Base-by-base conservation (phyloP, 2,797 vertebrate genomes). In the Sebastes steindachneri region DNA sequence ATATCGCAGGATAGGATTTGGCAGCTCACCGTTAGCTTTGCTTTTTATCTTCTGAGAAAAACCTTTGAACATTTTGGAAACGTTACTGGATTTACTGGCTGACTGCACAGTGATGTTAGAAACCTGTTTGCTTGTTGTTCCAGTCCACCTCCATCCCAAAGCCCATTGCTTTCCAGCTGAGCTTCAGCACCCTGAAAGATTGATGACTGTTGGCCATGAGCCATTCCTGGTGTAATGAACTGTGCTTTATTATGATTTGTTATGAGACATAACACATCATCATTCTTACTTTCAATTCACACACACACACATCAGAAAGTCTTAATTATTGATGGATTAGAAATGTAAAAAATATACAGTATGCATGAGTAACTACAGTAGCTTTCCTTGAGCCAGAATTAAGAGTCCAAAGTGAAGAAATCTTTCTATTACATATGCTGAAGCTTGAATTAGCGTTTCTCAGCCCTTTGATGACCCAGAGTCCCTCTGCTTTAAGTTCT, bases 181-280 rank as follows among this genome's bases (percentile, higher is more conserved):
- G 86, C 55, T 73, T 72, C 77, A 67, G 70, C 81, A 57, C 88
- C 80, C 81, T 80, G 26, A 88, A 93, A 91, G 86, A 95, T 85
- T 85, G 85, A 93, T 94, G 86, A 83, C 58, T 73, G 60, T 62
- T 83, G 87, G 87, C 89, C 90, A 78, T 86, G 80, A 89, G 86
- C 84, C 75, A 73, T 76, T 87, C 71, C 75, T 69, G 75, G 82
- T 73, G 81, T 95, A 93, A 95, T 94, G 85, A 89, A 88, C 81
- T 77, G 69, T 88, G 81, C 73, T 89, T 93, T 85, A 86, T 88
- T 91, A 81, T 90, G 86, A 93, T 93, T 93, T 89, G 85, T 90
- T 87, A 79, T 76, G 80, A 86, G 68, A 57, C 78, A 76, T 65
- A 79, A 79, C 70, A 63, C 60, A 67, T 73, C 86, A 86, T 91